Percentiles rank a stretch among this genome's conserved stretches.
phyloP scores from a whole-genome alignment of 2,797 vertebrate genomes.

The Cossypha dichroa region DNA sequence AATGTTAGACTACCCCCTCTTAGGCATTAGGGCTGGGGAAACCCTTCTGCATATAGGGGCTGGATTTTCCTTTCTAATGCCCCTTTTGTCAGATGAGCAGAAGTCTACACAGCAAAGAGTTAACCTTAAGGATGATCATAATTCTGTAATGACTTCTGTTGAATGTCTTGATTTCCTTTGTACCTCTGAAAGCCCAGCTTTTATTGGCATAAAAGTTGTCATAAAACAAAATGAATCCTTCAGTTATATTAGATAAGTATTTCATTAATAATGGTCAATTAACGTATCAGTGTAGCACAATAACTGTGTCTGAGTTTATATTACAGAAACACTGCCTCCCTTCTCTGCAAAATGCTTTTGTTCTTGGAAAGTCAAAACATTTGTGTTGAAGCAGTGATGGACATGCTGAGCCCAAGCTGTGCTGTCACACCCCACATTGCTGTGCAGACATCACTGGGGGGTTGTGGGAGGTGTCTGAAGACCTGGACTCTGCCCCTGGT shows the following conservation, averaged over 20 bases:
- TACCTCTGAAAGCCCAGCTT: neutral
- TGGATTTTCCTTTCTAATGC: neutral
- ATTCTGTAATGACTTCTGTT: neutral
- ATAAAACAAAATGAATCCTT: neutral
- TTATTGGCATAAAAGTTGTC: neutral
- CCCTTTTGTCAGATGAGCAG: neutral
- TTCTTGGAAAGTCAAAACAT: neutral
- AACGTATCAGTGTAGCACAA: neutral
- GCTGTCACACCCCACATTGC: accelerated
- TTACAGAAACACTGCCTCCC: neutral
- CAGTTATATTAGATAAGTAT: neutral
- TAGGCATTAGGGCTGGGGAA: neutral
- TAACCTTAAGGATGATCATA: neutral
- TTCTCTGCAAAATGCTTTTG: neutral
- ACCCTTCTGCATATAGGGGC: neutral
- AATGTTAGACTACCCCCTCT: neutral
- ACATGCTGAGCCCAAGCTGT: neutral
- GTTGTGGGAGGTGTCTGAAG: neutral
- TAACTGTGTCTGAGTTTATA: neutral
- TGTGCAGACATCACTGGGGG: neutral
- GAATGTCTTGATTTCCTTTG: neutral
- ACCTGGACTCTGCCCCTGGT: neutral
- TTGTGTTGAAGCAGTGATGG: neutral
- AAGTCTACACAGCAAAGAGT: neutral
- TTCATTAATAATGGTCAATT: neutral